Conservation (phyloP, 2,113 vertebrate species). For the Corythaeola cristata region DNA sequence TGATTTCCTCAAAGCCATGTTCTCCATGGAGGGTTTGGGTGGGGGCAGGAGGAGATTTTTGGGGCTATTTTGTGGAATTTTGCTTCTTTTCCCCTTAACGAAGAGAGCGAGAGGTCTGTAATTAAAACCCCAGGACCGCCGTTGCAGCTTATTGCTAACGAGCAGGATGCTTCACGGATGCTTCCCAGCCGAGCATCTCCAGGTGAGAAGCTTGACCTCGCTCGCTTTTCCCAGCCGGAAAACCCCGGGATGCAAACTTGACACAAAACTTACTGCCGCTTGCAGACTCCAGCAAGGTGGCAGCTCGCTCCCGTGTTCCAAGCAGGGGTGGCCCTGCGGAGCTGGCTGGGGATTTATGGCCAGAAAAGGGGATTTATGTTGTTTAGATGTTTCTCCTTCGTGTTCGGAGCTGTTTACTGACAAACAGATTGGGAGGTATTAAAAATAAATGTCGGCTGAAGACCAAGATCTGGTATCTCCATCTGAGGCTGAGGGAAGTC, state of each 20-base stretch:
- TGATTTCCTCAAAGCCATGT: neutral
- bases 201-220: neutral
- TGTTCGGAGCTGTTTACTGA: neutral
- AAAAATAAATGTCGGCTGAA: neutral
- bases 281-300: neutral
- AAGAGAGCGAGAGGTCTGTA: neutral
- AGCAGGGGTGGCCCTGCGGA: neutral
- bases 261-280: rapidly evolving
- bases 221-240: neutral
- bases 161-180: neutral
- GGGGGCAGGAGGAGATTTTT: neutral
- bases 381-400: neutral
- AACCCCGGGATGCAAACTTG: neutral
- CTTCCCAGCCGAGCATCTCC: neutral
- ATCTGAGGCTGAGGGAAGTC: neutral
- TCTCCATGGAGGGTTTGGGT: rapidly evolving
- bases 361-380: neutral
- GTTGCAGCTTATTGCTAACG: neutral
- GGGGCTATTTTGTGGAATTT: neutral
- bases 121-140: neutral
- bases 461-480: neutral
- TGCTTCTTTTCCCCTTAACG: neutral
- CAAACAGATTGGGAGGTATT: neutral
- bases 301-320: neutral
- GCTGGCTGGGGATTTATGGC: neutral